Evolutionary conservation across 1,140 invertebrate genomes (phyloP).

Genomic region (Eufriesea mexicana): DNA sequence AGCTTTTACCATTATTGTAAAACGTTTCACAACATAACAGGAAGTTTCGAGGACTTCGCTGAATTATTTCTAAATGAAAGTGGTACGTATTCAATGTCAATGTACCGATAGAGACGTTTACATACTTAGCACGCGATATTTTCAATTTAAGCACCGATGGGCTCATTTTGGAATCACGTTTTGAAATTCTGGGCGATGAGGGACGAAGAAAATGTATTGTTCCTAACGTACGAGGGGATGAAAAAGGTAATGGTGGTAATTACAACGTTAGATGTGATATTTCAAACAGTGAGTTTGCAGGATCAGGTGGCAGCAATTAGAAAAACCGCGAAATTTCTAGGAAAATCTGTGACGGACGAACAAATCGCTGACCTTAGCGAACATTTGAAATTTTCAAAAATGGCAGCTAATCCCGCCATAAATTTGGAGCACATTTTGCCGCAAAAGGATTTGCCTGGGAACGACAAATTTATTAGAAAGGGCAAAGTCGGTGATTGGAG

Average conservation of each 20-base stretch:
- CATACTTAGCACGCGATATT: slow-evolving; percentile 2
- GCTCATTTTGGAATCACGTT: slow-evolving; percentile 88
- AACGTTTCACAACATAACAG: slow-evolving; percentile 87
- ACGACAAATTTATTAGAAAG: slow-evolving; percentile 89
- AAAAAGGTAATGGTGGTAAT: slow-evolving; percentile 82
- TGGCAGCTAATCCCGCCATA: slow-evolving; percentile 90
- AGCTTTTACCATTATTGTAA: slow-evolving; percentile 94
- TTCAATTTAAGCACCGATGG: slow-evolving; percentile 82
- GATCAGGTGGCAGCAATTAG: slow-evolving; percentile 86
- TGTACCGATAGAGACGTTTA: not conserved
- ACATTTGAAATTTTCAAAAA: slow-evolving; percentile 90
- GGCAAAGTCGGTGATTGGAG: slow-evolving; percentile 93
- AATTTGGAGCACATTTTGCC: slow-evolving; percentile 87
- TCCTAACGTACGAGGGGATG: slow-evolving; percentile 94
- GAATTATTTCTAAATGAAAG: slow-evolving; percentile 89
- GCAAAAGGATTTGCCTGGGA: slow-evolving; percentile 80
- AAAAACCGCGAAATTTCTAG: slow-evolving; percentile 89
- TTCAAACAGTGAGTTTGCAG: slow-evolving; percentile 62
- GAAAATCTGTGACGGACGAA: slow-evolving; percentile 85
- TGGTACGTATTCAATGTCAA: slow-evolving; percentile 71
- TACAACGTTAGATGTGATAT: not conserved
- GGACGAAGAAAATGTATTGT: slow-evolving; percentile 89
- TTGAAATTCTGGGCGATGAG: slow-evolving; percentile 87
- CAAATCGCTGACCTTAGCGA: slow-evolving; percentile 87
- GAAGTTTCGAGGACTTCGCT: slow-evolving; percentile 91